Conservation (phyloP, 2,797 vertebrate genomes). For the Chiloscyllium punctatum region DNA sequence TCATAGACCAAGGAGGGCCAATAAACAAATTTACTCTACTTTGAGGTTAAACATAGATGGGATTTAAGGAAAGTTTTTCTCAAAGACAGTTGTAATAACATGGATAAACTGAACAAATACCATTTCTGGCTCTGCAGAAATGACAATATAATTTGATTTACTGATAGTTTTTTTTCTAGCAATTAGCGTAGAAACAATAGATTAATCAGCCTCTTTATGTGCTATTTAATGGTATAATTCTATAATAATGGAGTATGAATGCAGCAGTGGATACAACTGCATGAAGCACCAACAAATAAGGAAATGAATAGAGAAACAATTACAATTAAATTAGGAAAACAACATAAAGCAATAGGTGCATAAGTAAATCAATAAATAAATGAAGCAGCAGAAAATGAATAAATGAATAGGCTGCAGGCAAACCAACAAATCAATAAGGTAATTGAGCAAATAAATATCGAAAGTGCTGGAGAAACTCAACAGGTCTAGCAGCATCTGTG, state of each 20-base stretch:
- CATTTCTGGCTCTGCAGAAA: not conserved
- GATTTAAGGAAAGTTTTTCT: not conserved
- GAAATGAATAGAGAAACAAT: not conserved
- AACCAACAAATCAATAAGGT: not conserved
- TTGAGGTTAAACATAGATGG: not conserved
- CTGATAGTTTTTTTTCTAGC: not conserved
- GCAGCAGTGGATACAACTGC: not conserved
- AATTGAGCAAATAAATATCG: not conserved
- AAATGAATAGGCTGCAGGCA: not conserved
- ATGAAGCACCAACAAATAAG: not conserved
- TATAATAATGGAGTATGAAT: not conserved
- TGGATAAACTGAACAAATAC: not conserved
- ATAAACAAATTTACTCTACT: not conserved
- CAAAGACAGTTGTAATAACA: not conserved
- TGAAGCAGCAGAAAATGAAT: not conserved
- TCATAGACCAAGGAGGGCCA: not conserved
- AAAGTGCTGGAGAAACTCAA: no score
- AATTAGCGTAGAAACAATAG: not conserved
- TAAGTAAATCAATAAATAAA: not conserved
- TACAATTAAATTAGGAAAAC: not conserved
- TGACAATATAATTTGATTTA: not conserved
- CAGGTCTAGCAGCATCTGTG: no score
- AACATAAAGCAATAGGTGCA: not conserved
- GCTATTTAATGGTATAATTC: not conserved
- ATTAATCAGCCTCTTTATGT: not conserved